Conservation (phyloP, 2,888 invertebrate species). For the Octonoba sinensis region DNA sequence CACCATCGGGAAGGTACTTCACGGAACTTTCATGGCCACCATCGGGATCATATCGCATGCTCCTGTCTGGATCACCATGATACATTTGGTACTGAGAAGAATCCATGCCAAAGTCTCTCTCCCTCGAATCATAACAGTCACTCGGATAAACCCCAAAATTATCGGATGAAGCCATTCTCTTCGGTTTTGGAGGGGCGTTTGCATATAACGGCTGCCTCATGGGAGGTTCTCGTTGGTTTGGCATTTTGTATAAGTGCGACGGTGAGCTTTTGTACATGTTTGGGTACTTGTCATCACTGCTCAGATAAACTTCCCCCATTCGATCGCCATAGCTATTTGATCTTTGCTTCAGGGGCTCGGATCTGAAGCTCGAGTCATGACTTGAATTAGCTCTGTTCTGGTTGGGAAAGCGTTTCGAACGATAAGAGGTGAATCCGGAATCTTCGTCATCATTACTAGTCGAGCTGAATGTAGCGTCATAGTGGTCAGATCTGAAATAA, state of each 20-base stretch:
- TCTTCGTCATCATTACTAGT: slow-evolving; percentile 67
- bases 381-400: slow-evolving; percentile 62
- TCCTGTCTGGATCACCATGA: too few relatives aligned
- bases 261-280: slow-evolving; percentile 50
- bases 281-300: slow-evolving; percentile 67
- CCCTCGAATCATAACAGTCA: slow-evolving; percentile 30
- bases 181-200: slow-evolving; percentile 90
- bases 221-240: slow-evolving; percentile 10
- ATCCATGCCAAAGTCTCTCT: slow-evolving; percentile 8
- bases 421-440: slow-evolving; percentile 67
- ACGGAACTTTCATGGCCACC: neutral
- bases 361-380: slow-evolving; percentile 43
- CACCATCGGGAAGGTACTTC: neutral
- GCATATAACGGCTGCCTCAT: slow-evolving; percentile 83
- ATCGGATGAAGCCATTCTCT: slow-evolving; percentile 75
- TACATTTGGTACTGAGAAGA: slow-evolving; percentile 9
- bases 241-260: slow-evolving; percentile 27
- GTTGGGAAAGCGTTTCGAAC: slow-evolving; percentile 64
- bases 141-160: slow-evolving; percentile 52
- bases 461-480: slow-evolving; percentile 27
- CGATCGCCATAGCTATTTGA: slow-evolving; percentile 59
- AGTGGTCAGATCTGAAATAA: slow-evolving; percentile 39
- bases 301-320: slow-evolving; percentile 62
- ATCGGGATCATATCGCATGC: too few relatives aligned
- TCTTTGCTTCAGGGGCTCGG: slow-evolving; percentile 55